phyloP scores from a whole-genome alignment of 2,888 invertebrate species.

The Dasypolia templi region DNA sequence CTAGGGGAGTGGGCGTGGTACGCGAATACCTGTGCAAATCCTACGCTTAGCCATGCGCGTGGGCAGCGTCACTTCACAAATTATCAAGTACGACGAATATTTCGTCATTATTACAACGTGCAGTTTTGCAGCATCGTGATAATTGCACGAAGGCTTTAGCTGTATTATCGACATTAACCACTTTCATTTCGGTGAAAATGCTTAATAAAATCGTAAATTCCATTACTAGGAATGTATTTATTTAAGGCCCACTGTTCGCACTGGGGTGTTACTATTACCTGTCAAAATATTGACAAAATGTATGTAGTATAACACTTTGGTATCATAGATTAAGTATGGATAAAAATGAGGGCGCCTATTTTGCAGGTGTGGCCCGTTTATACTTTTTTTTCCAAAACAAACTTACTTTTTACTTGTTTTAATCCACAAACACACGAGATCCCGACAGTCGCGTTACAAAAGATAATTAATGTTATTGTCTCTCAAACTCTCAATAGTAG shows the following conservation, averaged over 20 bases:
- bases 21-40: constrained; percentile 64
- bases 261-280: background rate
- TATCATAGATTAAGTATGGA: too few species aligned
- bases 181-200: background rate
- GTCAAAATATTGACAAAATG: constrained; percentile 23
- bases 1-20: constrained; percentile 60
- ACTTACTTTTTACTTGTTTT: too few species aligned
- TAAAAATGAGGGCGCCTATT: too few species aligned
- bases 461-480: too few species aligned
- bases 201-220: background rate
- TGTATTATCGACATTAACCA: background rate
- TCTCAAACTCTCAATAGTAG: too few species aligned
- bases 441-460: too few species aligned
- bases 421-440: too few species aligned
- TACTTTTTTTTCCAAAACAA: too few species aligned
- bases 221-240: background rate
- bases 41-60: constrained; percentile 62
- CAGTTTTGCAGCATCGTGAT: constrained; percentile 46
- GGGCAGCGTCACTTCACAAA: constrained; percentile 63
- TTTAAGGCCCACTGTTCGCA: background rate
- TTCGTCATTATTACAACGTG: constrained; percentile 42
- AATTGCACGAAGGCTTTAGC: constrained; percentile 32
- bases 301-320: too few species aligned
- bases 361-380: too few species aligned
- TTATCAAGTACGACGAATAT: constrained; percentile 56